Conservation (phyloP, 2,888 invertebrate species). For the Trichogramma evanescens region DNA sequence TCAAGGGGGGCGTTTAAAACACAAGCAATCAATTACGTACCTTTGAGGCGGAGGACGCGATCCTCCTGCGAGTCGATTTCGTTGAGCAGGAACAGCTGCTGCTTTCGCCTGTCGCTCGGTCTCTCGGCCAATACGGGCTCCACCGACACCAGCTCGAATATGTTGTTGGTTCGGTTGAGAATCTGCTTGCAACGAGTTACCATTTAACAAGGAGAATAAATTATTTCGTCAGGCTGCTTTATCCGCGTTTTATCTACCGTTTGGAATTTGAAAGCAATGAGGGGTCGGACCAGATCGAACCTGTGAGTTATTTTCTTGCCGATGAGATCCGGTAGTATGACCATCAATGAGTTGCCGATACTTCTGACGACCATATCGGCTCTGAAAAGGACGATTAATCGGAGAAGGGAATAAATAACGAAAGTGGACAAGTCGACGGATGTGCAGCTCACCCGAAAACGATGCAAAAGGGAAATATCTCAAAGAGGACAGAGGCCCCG, state of each 20-base stretch:
- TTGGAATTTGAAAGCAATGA: slow-evolving; percentile 90
- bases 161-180: slow-evolving; percentile 89
- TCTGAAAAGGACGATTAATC: slow-evolving; percentile 47
- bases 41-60: slow-evolving; percentile 45
- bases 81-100: slow-evolving; percentile 53
- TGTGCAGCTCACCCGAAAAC: slow-evolving; percentile 74
- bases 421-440: neutral
- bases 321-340: slow-evolving; percentile 77
- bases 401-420: neutral
- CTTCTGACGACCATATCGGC: slow-evolving; percentile 82
- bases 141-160: slow-evolving; percentile 88
- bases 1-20: neutral
- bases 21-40: slow-evolving; percentile 20
- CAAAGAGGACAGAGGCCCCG: slow-evolving; percentile 83
- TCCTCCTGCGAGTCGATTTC: slow-evolving; percentile 66
- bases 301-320: slow-evolving; percentile 86
- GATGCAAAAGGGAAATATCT: slow-evolving; percentile 96
- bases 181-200: slow-evolving; percentile 58
- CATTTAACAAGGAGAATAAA: neutral
- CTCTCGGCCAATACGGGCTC: slow-evolving; percentile 71
- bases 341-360: slow-evolving; percentile 85
- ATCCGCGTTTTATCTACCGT: slow-evolving; percentile 61
- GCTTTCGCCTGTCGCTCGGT: slow-evolving; percentile 51
- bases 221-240: neutral
- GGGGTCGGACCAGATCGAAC: slow-evolving; percentile 85